Base-by-base conservation (phyloP, 2,113 vertebrate species). In the Telmatochromis sp. region DNA sequence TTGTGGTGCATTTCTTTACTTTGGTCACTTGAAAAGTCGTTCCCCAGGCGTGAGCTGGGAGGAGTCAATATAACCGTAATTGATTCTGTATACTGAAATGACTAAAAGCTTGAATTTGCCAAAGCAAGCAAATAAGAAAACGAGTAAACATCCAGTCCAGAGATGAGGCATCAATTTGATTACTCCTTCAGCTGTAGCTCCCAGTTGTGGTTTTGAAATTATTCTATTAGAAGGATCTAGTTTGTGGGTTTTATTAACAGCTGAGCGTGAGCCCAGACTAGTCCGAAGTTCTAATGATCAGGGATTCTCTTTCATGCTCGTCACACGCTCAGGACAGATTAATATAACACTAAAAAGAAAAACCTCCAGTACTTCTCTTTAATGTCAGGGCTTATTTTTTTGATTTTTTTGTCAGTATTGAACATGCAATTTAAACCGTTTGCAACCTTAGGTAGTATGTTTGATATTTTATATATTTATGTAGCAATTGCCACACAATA, bases 211-310 rank as follows among this genome's bases (percentile, higher is more conserved):
- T 80, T 89, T 85, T 79, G 15, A 58, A 79, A 60, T 86, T 53
- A 49, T 70, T 84, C 55, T 80, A 40, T 49, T 84, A 87, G 81
- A 90, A 85, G 70, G 79, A 81, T 68, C 1, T 68, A 91, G 83
- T 92, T 92, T 73, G 87, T 80, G 65, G 14, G 79, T 92, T 85
- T 88, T 3, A 13, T 90, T 82, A 93, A 70, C 19, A 55, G 60
- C 55, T 65, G 63, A 93, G 68, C 6, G 83, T 28, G 81, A 87
- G 85, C 81, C 87, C n/a, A 49, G 83, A 9, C 63, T 37, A 15
- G 40, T 68, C 23, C 5, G 26, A 73, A 15, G 14, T 23, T 45
- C 6, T 26, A 45, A 9, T 47, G 68, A 73, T 73, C 68, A 45
- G 68, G 21, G 68, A 73, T 73, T 45, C 23, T 45, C 68, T 73